Evolutionary conservation across 2,888 invertebrate species (phyloP).

Genomic region (Platycheirus rosarum): DNA sequence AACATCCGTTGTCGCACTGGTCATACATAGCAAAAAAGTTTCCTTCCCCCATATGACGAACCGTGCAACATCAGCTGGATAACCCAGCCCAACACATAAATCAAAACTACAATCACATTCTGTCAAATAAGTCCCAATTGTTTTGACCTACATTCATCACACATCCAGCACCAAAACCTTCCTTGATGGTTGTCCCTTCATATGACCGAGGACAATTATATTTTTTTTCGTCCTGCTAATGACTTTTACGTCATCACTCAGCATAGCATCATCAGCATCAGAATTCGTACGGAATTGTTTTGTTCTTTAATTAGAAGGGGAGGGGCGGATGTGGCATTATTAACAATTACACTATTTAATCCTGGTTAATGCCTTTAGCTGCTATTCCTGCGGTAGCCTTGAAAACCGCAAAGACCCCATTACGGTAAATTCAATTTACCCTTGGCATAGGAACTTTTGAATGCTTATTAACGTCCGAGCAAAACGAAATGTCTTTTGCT

Average conservation of each 20-base stretch:
- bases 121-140: slow-evolving; percentile 73
- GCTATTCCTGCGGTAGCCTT: slow-evolving; percentile 32
- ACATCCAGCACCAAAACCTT: slow-evolving; percentile 1
- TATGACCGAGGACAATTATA: slow-evolving; percentile 28
- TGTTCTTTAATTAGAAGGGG: slow-evolving; percentile 66
- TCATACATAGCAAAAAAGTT: slow-evolving; percentile 28
- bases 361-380: slow-evolving; percentile 61
- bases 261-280: slow-evolving; percentile 53
- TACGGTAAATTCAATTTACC: slow-evolving; percentile 56
- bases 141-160: slow-evolving; percentile 63
- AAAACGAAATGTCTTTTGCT: slow-evolving; percentile 54
- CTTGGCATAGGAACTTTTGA: slow-evolving; percentile 44
- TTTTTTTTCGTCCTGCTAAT: slow-evolving; percentile 49
- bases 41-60: no score
- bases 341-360: slow-evolving; percentile 71
- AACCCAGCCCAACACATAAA: slow-evolving; percentile 56
- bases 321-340: slow-evolving; percentile 63
- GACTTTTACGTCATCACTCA: slow-evolving; percentile 62
- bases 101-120: slow-evolving; percentile 71
- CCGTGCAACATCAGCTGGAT: slow-evolving; percentile 57
- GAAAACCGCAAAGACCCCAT: slow-evolving; percentile 33
- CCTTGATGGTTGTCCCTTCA: neutral
- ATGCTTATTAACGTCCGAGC: slow-evolving; percentile 58
- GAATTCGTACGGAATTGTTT: slow-evolving; percentile 30
- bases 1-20: slow-evolving; percentile 36